Evolutionary conservation across 2,113 vertebrate species (phyloP), one percentile per base, ranked within the genome.

Genomic region (Bucco capensis): DNA sequence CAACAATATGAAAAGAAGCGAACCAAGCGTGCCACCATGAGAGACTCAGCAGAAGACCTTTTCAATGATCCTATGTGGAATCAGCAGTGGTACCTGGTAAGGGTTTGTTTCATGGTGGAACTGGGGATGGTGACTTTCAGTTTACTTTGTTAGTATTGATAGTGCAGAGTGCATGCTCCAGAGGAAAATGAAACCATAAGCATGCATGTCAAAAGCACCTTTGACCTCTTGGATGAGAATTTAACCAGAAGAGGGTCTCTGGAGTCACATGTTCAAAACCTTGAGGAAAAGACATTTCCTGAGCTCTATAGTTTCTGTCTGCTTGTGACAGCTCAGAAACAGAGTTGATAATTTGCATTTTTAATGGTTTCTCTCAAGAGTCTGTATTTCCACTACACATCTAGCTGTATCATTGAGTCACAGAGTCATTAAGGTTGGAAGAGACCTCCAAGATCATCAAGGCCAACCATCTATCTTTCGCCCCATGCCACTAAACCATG

Each of bases 1-100:
- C 99, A 99, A 74, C 99, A 99, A 86, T 99, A 99, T 47, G 98
- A 98, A 92, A 99, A 99, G 78, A 96, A 97, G 14, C 97, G 99
- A 89, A 98, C 70, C 64, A 99, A 99, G 86, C 98, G 99, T 42
- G 98, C 97, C 5, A 75, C 96, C 1, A 6, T 98, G 40, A 93
- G 94, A 88, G 93, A 97, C 75, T 98, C 97, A 0, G 98, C 98
- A 76, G 97, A 98, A 84, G 98, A 98, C 78, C 98, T 99, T 86
- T 99, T 99, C 87, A 98, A 99, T 16, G 99, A 99, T 66, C 99
- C 99, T 9, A 99, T 99, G 99, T 99, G 99, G 99, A 98, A 98
- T 93, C 98, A 98, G 91, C 99, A 99, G 96, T 99, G 99, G 99
- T 99, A 99, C 88, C 96, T 99, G 98, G 99, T 99, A 97, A 98